Evolutionary conservation across 2,113 vertebrate genomes (phyloP).

Genomic region (Sorex araneus): DNA sequence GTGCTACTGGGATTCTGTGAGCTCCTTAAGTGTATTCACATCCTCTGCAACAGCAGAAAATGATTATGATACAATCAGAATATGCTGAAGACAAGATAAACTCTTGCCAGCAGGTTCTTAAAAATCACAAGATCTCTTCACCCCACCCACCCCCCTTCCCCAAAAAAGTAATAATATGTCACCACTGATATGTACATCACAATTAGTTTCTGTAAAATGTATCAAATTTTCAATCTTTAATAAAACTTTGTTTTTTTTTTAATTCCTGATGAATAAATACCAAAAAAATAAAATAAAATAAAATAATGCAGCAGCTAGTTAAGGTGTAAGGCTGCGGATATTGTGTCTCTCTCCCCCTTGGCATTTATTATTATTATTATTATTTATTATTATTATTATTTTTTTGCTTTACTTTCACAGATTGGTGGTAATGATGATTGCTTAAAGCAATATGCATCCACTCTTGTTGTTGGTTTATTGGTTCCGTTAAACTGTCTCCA

Average conservation of each 20-base stretch:
- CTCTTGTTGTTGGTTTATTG: slow-evolving; percentile 80
- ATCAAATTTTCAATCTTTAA: slow-evolving; percentile 97
- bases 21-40: slow-evolving; percentile 95
- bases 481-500: slow-evolving; percentile 89
- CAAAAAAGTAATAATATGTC: slow-evolving; percentile 91
- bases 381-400: slow-evolving; percentile 74
- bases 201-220: slow-evolving; percentile 95
- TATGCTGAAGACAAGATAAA: slow-evolving; percentile 87
- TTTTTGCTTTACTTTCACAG: slow-evolving; percentile 92
- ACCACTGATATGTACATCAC: slow-evolving; percentile 94
- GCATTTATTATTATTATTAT: slow-evolving; percentile 82
- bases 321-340: slow-evolving; percentile 93
- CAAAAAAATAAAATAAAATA: slow-evolving; percentile 93
- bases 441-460: slow-evolving; percentile 91
- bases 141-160: slow-evolving; percentile 85
- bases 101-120: slow-evolving; percentile 89
- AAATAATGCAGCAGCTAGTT: slow-evolving; percentile 92
- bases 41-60: slow-evolving; percentile 96
- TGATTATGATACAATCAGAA: slow-evolving; percentile 93
- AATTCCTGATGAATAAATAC: slow-evolving; percentile 97
- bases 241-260: slow-evolving; percentile 93
- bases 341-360: slow-evolving; percentile 93
- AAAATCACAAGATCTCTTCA: slow-evolving; percentile 88
- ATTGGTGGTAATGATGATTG: slow-evolving; percentile 90
- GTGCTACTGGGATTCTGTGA: slow-evolving; percentile 95